phyloP scores from a whole-genome alignment of 1,140 invertebrate genomes.

The Drosophila yakuba region DNA sequence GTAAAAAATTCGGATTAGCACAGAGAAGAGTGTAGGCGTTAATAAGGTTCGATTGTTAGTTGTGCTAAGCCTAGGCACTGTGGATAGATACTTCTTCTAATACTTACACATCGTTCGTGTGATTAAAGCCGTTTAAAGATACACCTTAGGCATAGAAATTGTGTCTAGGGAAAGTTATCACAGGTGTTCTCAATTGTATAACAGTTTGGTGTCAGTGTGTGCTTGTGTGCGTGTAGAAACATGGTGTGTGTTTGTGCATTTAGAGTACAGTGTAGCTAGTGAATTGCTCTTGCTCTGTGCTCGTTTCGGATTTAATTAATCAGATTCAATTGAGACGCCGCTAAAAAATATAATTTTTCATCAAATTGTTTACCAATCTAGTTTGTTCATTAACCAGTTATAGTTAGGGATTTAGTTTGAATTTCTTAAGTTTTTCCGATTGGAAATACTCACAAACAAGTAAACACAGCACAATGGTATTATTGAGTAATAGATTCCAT shows the following conservation, averaged over 20 bases:
- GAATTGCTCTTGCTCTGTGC: constrained; percentile 36
- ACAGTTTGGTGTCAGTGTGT: constrained; percentile 45
- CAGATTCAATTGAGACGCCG: constrained; percentile 68
- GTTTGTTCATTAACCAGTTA: constrained; percentile 1
- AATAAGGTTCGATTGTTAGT: constrained; percentile 18
- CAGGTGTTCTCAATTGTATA: constrained; percentile 50
- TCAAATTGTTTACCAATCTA: constrained; percentile 49
- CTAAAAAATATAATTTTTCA: constrained; percentile 64
- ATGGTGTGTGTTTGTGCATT: constrained; percentile 34
- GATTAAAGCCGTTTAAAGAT: constrained; percentile 24
- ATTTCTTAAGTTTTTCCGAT: constrained; percentile 4
- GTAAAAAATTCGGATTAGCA: constrained; percentile 19
- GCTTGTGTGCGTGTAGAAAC: constrained; percentile 7
- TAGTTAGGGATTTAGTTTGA: constrained; percentile 26
- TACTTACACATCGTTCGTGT: constrained; percentile 46
- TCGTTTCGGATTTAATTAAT: constrained; percentile 47
- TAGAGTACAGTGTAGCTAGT: constrained; percentile 40
- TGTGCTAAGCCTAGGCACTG: constrained; percentile 18
- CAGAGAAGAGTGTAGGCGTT: constrained; percentile 13
- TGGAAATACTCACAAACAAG: constrained; percentile 31
- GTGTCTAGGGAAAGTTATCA: constrained; percentile 39
- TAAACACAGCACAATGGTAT: constrained; percentile 38
- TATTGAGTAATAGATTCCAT: background rate
- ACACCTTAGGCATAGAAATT: constrained; percentile 24
- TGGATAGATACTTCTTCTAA: constrained; percentile 19